A percentile compares a stretch with the other conserved stretches of the same genome.
These are phyloP conservation scores for Drosophila bunnanda DNA, from an alignment of 2,888 invertebrate species.

Conservation along the genomic window DNA sequence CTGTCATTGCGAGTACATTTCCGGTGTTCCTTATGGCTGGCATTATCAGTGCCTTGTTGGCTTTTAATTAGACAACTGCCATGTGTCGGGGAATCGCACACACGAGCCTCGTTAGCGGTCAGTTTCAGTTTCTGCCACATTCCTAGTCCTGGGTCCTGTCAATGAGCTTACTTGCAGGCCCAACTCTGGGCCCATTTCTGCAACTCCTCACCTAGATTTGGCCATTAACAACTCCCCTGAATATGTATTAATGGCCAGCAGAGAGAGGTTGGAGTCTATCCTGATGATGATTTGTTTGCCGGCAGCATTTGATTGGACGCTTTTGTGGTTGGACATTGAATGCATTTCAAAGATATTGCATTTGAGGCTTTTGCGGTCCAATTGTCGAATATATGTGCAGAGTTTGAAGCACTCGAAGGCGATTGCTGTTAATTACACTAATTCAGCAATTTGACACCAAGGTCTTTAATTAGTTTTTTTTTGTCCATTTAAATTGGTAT, in stretches of 20 bases:
- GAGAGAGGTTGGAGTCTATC: neutral
- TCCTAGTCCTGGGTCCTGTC: conserved; percentile 27
- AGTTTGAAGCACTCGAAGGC: conserved; percentile 5
- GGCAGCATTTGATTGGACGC: conserved; percentile 26
- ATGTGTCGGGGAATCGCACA: conserved; percentile 27
- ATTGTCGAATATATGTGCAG: neutral
- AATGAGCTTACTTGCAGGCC: conserved; percentile 34
- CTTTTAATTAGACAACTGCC: conserved; percentile 60
- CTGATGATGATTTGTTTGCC: conserved; percentile 32
- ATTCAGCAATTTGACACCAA: neutral
- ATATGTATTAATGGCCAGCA: conserved; percentile 33
- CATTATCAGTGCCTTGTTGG: conserved; percentile 52
- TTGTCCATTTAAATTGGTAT: neutral
- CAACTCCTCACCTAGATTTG: neutral
- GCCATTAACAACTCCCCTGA: conserved; percentile 17
- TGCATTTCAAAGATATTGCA: conserved; percentile 24
- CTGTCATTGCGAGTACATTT: conserved; percentile 24
- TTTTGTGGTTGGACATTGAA: conserved; percentile 25
- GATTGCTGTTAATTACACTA: conserved; percentile 26
- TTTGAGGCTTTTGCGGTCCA: conserved; percentile 30
- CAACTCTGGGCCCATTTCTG: neutral
- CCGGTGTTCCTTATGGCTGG: conserved; percentile 35
- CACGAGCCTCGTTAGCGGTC: conserved; percentile 53
- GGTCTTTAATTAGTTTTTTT: neutral
- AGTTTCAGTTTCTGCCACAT: conserved; percentile 24